Base-by-base conservation (phyloP, 2,888 invertebrate genomes). In the Ryuthela nishihirai region DNA sequence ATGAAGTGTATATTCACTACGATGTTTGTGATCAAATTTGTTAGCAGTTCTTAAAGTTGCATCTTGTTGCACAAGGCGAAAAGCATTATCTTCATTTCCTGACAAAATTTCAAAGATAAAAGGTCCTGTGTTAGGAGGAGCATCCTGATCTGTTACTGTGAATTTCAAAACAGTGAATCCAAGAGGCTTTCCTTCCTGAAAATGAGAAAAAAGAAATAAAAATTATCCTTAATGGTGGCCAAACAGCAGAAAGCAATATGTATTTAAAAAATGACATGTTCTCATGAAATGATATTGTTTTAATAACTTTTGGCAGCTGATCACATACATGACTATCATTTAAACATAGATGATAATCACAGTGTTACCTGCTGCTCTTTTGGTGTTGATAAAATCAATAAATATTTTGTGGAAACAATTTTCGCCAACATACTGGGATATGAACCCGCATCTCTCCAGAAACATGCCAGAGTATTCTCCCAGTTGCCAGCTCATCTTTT, bases 51-150 rank as follows among this genome's bases (percentile, higher is more conserved):
- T 81, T 44, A 97, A 75, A 12, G 84, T 83, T 0, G 93, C 90
- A 71, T 91, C 88, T 70, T 86, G 85, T 23, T 71, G 70, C 68
- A 89, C 89, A 20, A 97, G 77, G 0, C 88, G 81, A 75, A 97
- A 97, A 21, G 85, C 83, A 42, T 87, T 85, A 48, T 85, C 86
- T 65, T 90, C 87, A 73, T 94, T 92, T 2, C 94, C 95, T 5
- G 83, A 82, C 15, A 87, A 82, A 69, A 98, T 87, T 73, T 94
- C 91, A 72, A 89, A 93, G 0, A 88, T 88, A 75, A 90, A 98
- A 0, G 97, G 97, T 4, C 83, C 83, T 0, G 86, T 86, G 72
- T 97, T 95, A 0, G 89, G 88, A 3, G 82, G 75, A 12, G 86
- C 82, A 69, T 80, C 79, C 4, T 85, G 85, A 73, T 98, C 98